Conservation (phyloP, 2,888 invertebrate genomes). For the Drosophila prolongata region DNA sequence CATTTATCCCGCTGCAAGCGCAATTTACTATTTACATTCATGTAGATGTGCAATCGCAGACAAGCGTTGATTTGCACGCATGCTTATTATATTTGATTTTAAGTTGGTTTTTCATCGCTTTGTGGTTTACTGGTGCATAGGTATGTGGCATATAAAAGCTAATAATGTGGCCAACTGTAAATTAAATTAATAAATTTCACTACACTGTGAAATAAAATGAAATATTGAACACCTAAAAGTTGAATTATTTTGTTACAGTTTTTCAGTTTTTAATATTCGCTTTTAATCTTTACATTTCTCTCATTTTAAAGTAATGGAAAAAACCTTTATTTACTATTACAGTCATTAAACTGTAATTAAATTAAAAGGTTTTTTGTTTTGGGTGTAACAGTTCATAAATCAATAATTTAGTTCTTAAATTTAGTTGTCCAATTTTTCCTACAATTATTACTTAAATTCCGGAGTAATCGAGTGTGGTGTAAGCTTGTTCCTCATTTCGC, state of each 20-base stretch:
- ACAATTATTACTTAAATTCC: conserved; percentile 5
- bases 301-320: too few species aligned
- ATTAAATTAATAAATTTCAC: conserved; percentile 6
- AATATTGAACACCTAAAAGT: too few species aligned
- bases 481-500: background rate
- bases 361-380: too few species aligned
- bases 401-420: background rate
- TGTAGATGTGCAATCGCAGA: background rate
- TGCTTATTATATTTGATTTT: conserved; percentile 61
- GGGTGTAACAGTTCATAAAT: background rate
- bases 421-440: background rate
- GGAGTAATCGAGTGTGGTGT: conserved; percentile 1
- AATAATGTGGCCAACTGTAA: conserved; percentile 23
- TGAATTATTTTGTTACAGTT: too few species aligned
- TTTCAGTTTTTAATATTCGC: background rate
- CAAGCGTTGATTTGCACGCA: conserved; percentile 32
- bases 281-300: too few species aligned
- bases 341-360: too few species aligned
- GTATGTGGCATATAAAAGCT: conserved; percentile 26
- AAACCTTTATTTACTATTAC: too few species aligned
- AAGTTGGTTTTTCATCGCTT: conserved; percentile 36
- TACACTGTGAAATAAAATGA: background rate
- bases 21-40: conserved; percentile 4
- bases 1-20: conserved; percentile 9
- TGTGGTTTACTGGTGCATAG: conserved; percentile 41